Conservation (phyloP, 2,888 invertebrate species). For the Malacosoma neustria region DNA sequence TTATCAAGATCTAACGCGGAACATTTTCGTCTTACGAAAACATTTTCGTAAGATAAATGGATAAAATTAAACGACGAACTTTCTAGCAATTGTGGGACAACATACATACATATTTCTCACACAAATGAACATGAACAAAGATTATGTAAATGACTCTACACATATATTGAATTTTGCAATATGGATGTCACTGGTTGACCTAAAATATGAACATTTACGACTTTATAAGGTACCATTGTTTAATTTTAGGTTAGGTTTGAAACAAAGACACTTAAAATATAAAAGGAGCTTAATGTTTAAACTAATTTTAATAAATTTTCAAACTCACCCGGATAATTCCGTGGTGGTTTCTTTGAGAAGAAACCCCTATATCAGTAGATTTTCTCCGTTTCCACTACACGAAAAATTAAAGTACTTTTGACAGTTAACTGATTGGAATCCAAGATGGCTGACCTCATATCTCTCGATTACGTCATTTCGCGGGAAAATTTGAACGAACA, state of each 20-base stretch:
- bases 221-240: no score
- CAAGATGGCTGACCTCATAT: conserved; percentile 44
- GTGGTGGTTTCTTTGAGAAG: conserved; percentile 40
- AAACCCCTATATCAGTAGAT: conserved; percentile 41
- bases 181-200: conserved; percentile 60
- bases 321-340: conserved; percentile 70
- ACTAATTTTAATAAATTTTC: conserved; percentile 15
- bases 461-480: conserved; percentile 56
- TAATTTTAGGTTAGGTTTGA: conserved; percentile 30
- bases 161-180: conserved; percentile 33
- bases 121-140: conserved; percentile 5
- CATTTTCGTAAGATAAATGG: neutral
- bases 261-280: conserved; percentile 18
- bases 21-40: no score
- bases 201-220: conserved; percentile 55
- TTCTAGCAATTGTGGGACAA: no score
- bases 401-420: conserved; percentile 41
- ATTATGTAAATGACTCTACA: conserved; percentile 36
- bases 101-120: neutral
- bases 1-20: no score
- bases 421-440: conserved; percentile 55
- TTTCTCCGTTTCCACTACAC: conserved; percentile 44
- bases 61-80: neutral
- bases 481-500: conserved; percentile 56
- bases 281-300: conserved; percentile 17